Conservation (phyloP, 2,888 invertebrate species). For the Netelia inedita region DNA sequence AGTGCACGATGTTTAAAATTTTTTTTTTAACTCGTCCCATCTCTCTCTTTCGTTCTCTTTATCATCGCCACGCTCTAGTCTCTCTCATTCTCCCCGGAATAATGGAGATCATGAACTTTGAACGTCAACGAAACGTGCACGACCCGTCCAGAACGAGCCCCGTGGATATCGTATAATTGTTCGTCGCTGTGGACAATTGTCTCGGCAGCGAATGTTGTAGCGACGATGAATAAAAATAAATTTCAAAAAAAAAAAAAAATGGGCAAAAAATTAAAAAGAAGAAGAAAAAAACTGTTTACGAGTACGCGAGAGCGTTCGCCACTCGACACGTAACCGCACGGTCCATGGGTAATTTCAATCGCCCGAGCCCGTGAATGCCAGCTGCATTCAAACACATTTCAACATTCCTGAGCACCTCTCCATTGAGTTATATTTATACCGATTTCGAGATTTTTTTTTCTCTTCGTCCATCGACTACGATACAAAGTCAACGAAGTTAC, state of each 20-base stretch:
- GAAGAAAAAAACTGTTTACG: slow-evolving; percentile 28
- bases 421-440: slow-evolving; percentile 16
- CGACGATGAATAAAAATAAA: not conserved
- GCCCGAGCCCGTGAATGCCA: slow-evolving; percentile 54
- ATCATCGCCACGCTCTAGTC: slow-evolving; percentile 36
- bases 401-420: slow-evolving; percentile 57
- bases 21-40: slow-evolving; percentile 24
- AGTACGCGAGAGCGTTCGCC: slow-evolving; percentile 48
- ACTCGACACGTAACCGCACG: slow-evolving; percentile 54
- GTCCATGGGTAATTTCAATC: slow-evolving; percentile 64
- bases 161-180: slow-evolving; percentile 51
- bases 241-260: slow-evolving; percentile 1
- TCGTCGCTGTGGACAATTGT: slow-evolving; percentile 28
- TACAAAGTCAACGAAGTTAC: slow-evolving; percentile 14
- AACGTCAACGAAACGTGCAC: slow-evolving; percentile 47
- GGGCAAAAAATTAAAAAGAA: not conserved
- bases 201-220: slow-evolving; percentile 12
- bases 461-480: too few relatives aligned
- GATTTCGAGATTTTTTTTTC: slow-evolving; percentile 4
- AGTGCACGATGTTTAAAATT: slow-evolving; percentile 38
- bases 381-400: slow-evolving; percentile 58
- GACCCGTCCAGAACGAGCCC: not conserved
- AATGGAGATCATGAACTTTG: slow-evolving; percentile 64
- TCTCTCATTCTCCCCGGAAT: slow-evolving; percentile 41
- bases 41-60: slow-evolving; percentile 38